phyloP scores from a whole-genome alignment of 1,140 invertebrate species.

The Ceratoteleas bidentatus region DNA sequence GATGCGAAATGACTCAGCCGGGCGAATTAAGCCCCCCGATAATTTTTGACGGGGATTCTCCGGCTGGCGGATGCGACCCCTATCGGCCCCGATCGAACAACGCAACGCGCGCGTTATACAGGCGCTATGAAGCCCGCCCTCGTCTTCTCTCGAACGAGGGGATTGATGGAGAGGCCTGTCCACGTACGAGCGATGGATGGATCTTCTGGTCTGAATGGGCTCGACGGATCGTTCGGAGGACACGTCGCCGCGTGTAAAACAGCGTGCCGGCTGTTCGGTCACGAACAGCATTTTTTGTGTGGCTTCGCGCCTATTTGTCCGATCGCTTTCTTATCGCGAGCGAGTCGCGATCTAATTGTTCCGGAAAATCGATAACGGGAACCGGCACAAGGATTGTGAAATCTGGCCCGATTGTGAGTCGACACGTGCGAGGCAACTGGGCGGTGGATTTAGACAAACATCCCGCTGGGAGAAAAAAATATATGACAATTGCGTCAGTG shows the following conservation, averaged over 20 bases:
- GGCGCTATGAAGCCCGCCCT: conserved; percentile 66
- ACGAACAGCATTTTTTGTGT: conserved; percentile 46
- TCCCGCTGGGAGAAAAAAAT: too few relatives aligned
- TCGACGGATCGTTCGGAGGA: conserved; percentile 39
- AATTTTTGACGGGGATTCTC: conserved; percentile 43
- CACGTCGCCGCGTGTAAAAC: conserved; percentile 52
- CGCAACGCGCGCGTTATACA: conserved; percentile 55
- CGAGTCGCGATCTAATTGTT: conserved; percentile 53
- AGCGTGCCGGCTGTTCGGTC: conserved; percentile 43
- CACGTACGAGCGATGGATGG: conserved; percentile 66
- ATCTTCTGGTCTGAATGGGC: conserved; percentile 58
- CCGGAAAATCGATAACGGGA: conserved; percentile 39
- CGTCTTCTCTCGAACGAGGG: conserved; percentile 55
- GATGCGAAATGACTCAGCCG: conserved; percentile 27
- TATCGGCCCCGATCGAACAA: conserved; percentile 36
- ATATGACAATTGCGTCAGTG: too few relatives aligned
- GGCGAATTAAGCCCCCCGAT: conserved; percentile 46
- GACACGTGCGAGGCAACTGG: too few relatives aligned
- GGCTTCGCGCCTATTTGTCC: conserved; percentile 54
- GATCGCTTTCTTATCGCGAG: conserved; percentile 47
- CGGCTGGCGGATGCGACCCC: conserved; percentile 31
- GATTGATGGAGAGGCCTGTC: conserved; percentile 72
- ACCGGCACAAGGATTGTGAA: conserved; percentile 8
- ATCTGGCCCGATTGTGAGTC: conserved; percentile 14
- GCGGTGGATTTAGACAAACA: too few relatives aligned